These are phyloP conservation scores for Chelonia mydas DNA, from an alignment of 2,797 vertebrate genomes.

Conservation along the genomic window DNA sequence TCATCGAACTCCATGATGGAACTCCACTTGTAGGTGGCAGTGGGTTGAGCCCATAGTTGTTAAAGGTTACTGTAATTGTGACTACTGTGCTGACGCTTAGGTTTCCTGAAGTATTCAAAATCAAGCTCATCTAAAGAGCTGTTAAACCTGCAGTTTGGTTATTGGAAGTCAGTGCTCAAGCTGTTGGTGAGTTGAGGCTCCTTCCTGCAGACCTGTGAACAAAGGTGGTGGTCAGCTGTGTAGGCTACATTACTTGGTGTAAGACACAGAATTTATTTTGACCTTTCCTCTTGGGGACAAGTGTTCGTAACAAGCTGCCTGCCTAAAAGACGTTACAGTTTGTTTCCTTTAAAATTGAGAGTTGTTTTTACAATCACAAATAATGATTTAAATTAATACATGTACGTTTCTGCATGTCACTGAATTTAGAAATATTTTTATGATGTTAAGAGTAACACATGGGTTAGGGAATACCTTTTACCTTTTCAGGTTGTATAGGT, in stretches of 20 bases:
- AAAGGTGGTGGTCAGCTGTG: fast-evolving
- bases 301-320: neutral
- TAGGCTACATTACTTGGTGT: neutral
- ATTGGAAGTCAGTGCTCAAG: neutral
- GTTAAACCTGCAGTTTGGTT: neutral
- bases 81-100: neutral
- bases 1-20: neutral
- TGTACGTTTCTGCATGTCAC: neutral
- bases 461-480: neutral
- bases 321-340: neutral
- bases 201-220: slow-evolving; percentile 1
- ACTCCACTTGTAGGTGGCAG: slow-evolving; percentile 17
- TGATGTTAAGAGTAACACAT: neutral
- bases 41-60: neutral
- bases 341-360: neutral
- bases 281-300: slow-evolving; percentile 5
- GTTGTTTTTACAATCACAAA: neutral
- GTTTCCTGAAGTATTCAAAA: slow-evolving; percentile 29
- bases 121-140: neutral
- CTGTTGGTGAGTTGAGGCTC: neutral
- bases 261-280: neutral
- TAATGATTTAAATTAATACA: neutral
- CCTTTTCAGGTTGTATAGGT: neutral
- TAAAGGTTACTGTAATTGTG: slow-evolving; percentile 6
- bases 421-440: neutral